A percentile compares a stretch with the other conserved stretches of the same genome.
These are phyloP conservation scores for Lepus townsendii DNA, from an alignment of 2,797 vertebrate species.

Conservation along the genomic window DNA sequence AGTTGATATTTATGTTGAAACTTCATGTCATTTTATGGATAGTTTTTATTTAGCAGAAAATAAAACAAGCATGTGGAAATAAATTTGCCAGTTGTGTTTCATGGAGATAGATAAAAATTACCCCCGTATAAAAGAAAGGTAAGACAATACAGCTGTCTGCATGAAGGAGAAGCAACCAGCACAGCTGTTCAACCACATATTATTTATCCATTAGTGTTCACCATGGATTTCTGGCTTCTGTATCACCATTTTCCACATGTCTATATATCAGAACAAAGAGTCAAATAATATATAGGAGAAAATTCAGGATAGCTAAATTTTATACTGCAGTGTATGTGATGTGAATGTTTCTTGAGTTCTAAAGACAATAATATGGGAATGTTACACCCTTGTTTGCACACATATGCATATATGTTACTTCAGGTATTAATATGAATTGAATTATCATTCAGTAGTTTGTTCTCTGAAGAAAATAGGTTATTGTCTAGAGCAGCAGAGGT, in stretches of 20 bases:
- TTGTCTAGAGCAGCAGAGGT: neutral
- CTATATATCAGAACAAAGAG: neutral
- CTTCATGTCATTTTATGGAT: neutral
- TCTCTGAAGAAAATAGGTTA: neutral
- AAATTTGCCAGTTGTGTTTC: slow-evolving; percentile 14
- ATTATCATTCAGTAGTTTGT: neutral
- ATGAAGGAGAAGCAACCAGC: neutral
- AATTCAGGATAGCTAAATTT: neutral
- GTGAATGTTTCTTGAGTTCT: neutral
- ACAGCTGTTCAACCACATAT: neutral
- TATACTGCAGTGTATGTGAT: neutral
- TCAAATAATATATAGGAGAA: neutral
- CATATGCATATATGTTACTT: neutral
- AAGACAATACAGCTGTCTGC: neutral
- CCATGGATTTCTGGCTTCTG: neutral
- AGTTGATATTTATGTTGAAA: slow-evolving; percentile 30
- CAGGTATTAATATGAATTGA: neutral
- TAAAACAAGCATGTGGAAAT: neutral
- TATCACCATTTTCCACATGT: neutral
- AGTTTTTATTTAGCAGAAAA: neutral
- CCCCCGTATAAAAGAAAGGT: neutral
- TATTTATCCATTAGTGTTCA: neutral
- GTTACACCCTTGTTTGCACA: neutral
- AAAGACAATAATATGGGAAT: neutral
- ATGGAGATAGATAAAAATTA: neutral